Conservation (phyloP, 2,888 invertebrate genomes). For the Campaea margaritaria region DNA sequence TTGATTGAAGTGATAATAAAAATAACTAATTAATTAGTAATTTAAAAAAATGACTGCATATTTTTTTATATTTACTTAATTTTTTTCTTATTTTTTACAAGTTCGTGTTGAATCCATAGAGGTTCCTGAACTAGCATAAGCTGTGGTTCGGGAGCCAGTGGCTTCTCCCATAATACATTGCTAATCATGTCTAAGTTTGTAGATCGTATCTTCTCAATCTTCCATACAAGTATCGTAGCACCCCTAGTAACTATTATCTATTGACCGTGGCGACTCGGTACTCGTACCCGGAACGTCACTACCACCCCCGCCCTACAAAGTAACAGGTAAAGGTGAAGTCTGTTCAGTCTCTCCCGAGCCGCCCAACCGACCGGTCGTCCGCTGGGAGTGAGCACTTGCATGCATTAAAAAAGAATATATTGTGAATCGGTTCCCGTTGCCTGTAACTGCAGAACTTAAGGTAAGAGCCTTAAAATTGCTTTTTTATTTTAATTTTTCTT, state of each 20-base stretch:
- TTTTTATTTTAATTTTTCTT: background rate
- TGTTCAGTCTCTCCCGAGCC: slow-evolving; percentile 55
- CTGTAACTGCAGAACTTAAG: slow-evolving; percentile 11
- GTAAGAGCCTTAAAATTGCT: slow-evolving; percentile 7
- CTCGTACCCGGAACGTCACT: slow-evolving; percentile 33
- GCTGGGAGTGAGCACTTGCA: slow-evolving; percentile 10
- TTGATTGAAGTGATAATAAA: too few relatives aligned
- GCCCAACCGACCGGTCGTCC: slow-evolving; percentile 50
- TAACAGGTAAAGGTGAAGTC: slow-evolving; percentile 73
- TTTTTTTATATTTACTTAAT: too few relatives aligned
- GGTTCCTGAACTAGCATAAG: too few relatives aligned
- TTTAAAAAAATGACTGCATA: too few relatives aligned
- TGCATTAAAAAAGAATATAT: slow-evolving; percentile 19
- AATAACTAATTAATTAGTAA: too few relatives aligned
- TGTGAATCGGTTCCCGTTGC: slow-evolving; percentile 24
- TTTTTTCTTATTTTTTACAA: too few relatives aligned
- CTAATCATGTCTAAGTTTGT: too few relatives aligned
- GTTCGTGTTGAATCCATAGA: too few relatives aligned
- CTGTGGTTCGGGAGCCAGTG: too few relatives aligned
- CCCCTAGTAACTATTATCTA: background rate
- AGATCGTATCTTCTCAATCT: too few relatives aligned
- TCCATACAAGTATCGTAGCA: background rate
- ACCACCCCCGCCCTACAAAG: slow-evolving; percentile 47
- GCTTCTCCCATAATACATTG: too few relatives aligned
- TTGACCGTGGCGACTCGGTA: background rate